Evolutionary conservation across 2,888 invertebrate genomes (phyloP).

Genomic region (Pammene fasciana): DNA sequence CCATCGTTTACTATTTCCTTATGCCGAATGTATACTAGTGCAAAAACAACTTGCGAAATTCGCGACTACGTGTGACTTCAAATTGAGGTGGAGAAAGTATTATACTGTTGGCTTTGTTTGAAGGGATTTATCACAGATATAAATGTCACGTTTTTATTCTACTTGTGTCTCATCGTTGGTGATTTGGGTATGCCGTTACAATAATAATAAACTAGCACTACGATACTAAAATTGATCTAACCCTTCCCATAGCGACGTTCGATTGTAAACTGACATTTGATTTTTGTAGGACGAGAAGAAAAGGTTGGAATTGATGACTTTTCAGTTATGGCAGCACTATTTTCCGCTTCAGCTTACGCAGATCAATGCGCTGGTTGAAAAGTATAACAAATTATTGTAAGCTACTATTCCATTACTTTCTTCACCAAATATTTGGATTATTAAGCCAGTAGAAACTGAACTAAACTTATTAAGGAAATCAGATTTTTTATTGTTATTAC

Average conservation of each 20-base stretch:
- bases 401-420: neutral
- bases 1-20: constrained; percentile 37
- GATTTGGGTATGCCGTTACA: constrained; percentile 57
- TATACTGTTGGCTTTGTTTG: constrained; percentile 55
- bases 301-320: neutral
- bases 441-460: neutral
- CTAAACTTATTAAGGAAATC: neutral
- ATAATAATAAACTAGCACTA: constrained; percentile 60
- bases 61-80: constrained; percentile 49
- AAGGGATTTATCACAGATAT: constrained; percentile 58
- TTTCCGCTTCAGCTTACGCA: constrained; percentile 52
- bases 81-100: constrained; percentile 48
- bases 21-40: constrained; percentile 34
- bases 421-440: neutral
- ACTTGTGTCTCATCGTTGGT: constrained; percentile 70
- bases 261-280: constrained; percentile 53
- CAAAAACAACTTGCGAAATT: constrained; percentile 42
- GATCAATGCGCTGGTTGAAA: neutral
- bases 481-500: neutral
- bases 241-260: constrained; percentile 57
- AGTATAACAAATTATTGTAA: neutral
- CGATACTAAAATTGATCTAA: constrained; percentile 49
- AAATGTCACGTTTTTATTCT: constrained; percentile 60
- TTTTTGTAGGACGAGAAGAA: constrained; percentile 17
- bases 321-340: constrained; percentile 17